phyloP scores from a whole-genome alignment of 2,113 vertebrate genomes.

The Beaufortia kweichowensis region DNA sequence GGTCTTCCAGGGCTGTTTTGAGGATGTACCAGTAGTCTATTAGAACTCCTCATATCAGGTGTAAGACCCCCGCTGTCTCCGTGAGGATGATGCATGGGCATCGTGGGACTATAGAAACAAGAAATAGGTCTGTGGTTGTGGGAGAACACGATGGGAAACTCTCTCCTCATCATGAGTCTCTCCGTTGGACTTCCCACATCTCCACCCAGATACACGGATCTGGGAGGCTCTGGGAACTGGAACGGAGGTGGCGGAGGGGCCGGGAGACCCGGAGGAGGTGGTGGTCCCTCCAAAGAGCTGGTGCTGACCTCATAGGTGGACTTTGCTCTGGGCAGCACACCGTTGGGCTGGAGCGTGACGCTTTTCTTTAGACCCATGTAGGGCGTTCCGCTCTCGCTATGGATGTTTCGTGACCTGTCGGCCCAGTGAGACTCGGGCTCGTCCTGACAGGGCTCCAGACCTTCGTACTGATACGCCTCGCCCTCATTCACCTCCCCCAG shows the following conservation, averaged over 20 bases:
- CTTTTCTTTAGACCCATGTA: conserved; percentile 81
- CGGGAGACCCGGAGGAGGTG: conserved; percentile 34
- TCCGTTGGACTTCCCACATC: conserved; percentile 73
- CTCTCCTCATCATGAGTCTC: conserved; percentile 73
- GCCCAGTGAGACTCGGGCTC: conserved; percentile 75
- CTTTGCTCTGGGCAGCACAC: conserved; percentile 83
- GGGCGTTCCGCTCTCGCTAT: conserved; percentile 82
- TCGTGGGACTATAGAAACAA: conserved; percentile 76
- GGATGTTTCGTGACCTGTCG: conserved; percentile 78
- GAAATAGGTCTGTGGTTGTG: conserved; percentile 81
- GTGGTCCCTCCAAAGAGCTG: conserved; percentile 60
- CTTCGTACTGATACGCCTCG: conserved; percentile 86
- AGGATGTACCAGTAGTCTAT: conserved; percentile 67
- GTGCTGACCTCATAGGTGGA: conserved; percentile 82
- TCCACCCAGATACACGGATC: conserved; percentile 58
- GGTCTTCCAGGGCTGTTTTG: conserved; percentile 78
- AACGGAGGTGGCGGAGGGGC: conserved; percentile 61
- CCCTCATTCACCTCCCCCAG: conserved; percentile 86
- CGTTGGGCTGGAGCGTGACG: conserved; percentile 81
- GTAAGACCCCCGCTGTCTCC: conserved; percentile 58
- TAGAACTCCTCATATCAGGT: conserved; percentile 61
- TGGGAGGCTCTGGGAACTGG: conserved; percentile 55
- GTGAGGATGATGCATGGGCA: conserved; percentile 72
- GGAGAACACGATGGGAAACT: conserved; percentile 69
- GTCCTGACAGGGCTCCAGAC: conserved; percentile 76